Evolutionary conservation across 2,113 vertebrate genomes (phyloP).

Genomic region (Misgurnus mizolepis): DNA sequence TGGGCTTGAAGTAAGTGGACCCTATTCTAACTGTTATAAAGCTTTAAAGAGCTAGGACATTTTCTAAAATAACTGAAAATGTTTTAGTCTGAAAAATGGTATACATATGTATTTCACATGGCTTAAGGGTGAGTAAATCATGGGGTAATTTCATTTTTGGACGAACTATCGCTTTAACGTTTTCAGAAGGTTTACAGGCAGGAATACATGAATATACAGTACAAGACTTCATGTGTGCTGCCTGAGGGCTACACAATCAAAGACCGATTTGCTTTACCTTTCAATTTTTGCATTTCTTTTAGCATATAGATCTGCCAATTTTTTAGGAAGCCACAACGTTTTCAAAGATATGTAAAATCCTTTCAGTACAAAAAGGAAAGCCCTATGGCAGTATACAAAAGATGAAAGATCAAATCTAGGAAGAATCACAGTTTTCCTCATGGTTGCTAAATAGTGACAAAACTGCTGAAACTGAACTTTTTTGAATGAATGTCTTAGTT

Average conservation of each 20-base stretch:
- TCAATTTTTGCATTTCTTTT: background rate
- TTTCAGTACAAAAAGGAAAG: background rate
- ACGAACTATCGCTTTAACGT: background rate
- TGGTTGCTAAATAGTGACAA: background rate
- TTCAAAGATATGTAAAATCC: background rate
- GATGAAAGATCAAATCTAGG: constrained; percentile 2
- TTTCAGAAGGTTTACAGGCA: background rate
- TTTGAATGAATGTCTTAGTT: background rate
- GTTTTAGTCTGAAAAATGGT: no score
- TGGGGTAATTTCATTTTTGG: no score
- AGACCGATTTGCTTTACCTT: background rate
- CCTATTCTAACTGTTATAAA: no score
- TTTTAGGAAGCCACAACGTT: background rate
- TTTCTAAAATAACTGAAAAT: no score
- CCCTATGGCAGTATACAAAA: constrained; percentile 1
- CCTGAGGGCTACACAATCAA: constrained; percentile 7
- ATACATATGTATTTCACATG: no score
- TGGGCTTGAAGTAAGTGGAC: no score
- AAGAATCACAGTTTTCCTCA: background rate
- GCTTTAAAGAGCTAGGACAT: no score
- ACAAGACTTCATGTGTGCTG: background rate
- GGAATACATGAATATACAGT: background rate
- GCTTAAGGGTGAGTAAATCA: no score
- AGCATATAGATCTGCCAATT: background rate
- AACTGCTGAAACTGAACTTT: background rate